Evolutionary conservation across 2,888 invertebrate species (phyloP), one percentile per base, ranked within the genome.

Genomic region (Cybosia mesomella): DNA sequence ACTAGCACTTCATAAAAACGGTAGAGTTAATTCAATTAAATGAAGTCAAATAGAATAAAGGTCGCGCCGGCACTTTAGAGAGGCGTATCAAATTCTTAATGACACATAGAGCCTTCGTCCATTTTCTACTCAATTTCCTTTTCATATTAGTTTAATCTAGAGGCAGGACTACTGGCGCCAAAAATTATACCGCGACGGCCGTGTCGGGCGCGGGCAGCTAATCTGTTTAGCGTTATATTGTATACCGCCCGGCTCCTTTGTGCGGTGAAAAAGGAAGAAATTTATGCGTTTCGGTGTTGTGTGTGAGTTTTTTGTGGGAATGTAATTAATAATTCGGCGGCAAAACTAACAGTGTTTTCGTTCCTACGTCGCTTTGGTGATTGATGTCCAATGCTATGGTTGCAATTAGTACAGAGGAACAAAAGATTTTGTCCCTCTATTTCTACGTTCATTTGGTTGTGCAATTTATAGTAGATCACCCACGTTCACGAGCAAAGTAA

Each of bases 261-360:
- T 94, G 93, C 89, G 91, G 89, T 92, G 91, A 93, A 94, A 95
- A 95, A 94, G 92, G 93, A 94, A 94, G 92, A 95, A 94, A 95
- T 94, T 95, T 95, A 94, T 95, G 92, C 91, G 92, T 92, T 93
- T 93, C 95, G 95, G 94, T 92, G 85, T 89, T 91, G 92, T 93
- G 94, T 94, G 92, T 91, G 87, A 89, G 92, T 94, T 95, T 95
- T 94, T 95, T 95, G 92, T 94, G 84, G 80, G 92, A 93, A 94
- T 93, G 95, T 95, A 95, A 95, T 95, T 95, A 95, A 95, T 95
- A 95, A 95, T 95, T 95, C 94, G 93, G 95, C 95, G 95, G 95
- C 94, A 95, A 95, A 95, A 95, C 95, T 95, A 95, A 95, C 95
- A 95, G 95, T 95, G 95, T 95, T 95, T 94, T 94, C 90, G 94